These are phyloP conservation scores for Oncorhynchus clarkii DNA, from an alignment of 2,113 vertebrate species.

Conservation along the genomic window DNA sequence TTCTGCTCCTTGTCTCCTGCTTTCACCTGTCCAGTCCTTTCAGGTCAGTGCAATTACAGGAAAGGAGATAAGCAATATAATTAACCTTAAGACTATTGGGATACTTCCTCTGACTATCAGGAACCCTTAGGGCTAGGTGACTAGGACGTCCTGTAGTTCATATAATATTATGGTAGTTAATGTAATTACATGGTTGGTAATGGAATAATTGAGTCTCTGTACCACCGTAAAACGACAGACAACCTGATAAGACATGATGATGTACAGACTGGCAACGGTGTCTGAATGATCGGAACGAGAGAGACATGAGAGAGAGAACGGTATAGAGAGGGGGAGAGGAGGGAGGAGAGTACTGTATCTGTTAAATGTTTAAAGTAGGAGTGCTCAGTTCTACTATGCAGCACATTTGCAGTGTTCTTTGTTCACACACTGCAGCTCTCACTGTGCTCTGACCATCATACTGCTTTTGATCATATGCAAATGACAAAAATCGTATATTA, in stretches of 20 bases:
- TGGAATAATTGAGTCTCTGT: slow-evolving; percentile 7
- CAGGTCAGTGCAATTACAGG: not conserved
- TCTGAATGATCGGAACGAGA: not conserved
- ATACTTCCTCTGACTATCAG: not conserved
- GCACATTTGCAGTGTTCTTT: slow-evolving; percentile 4
- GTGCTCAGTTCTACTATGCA: slow-evolving; percentile 6
- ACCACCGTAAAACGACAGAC: not conserved
- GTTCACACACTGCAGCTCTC: slow-evolving; percentile 22
- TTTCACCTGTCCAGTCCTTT: not conserved
- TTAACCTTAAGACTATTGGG: not conserved
- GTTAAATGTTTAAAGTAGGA: slow-evolving; percentile 48
- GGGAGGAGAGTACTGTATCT: slow-evolving; percentile 20
- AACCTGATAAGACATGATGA: not conserved
- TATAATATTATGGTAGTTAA: too few relatives aligned
- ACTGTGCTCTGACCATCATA: too few relatives aligned
- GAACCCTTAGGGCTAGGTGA: not conserved
- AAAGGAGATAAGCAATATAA: not conserved
- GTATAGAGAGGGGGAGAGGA: not conserved
- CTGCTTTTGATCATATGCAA: too few relatives aligned
- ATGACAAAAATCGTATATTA: too few relatives aligned
- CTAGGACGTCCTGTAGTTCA: too few relatives aligned
- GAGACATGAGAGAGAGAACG: not conserved
- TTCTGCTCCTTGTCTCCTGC: not conserved
- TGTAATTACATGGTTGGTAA: too few relatives aligned
- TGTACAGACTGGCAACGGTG: not conserved